These are phyloP conservation scores for Sciurus niger DNA, from an alignment of 2,113 vertebrate species.

Conservation along the genomic window DNA sequence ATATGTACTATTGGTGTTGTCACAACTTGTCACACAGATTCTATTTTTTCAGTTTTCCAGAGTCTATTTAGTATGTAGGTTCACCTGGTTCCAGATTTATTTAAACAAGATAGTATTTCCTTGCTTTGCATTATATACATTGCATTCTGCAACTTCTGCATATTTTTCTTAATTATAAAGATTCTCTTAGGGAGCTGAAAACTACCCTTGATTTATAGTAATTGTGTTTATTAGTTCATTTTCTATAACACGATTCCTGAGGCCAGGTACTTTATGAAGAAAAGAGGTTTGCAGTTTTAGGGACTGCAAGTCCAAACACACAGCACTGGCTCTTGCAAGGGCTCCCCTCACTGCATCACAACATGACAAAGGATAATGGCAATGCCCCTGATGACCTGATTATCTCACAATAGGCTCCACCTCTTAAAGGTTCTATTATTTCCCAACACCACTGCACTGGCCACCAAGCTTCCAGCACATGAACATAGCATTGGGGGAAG, in stretches of 20 bases:
- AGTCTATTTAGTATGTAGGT: not conserved
- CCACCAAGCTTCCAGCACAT: no score
- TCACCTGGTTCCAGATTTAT: not conserved
- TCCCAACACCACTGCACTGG: no score
- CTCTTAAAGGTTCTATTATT: no score
- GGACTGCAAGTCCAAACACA: not conserved
- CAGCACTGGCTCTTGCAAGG: not conserved
- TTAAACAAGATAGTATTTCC: not conserved
- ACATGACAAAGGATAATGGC: not conserved
- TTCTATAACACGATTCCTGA: not conserved
- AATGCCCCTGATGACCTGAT: no score
- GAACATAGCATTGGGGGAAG: not conserved
- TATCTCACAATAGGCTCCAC: no score
- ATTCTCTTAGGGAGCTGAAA: slow-evolving; percentile 30
- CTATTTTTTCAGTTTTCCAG: not conserved
- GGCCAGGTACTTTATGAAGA: not conserved
- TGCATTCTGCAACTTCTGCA: not conserved
- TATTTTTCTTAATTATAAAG: not conserved
- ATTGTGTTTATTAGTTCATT: not conserved
- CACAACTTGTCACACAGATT: not conserved
- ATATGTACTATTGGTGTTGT: not conserved
- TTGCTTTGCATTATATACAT: not conserved
- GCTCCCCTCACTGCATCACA: not conserved
- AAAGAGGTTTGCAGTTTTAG: not conserved
- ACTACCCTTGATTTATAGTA: not conserved